phyloP scores from a whole-genome alignment of 2,113 vertebrate genomes.

The Eonycteris spelaea region DNA sequence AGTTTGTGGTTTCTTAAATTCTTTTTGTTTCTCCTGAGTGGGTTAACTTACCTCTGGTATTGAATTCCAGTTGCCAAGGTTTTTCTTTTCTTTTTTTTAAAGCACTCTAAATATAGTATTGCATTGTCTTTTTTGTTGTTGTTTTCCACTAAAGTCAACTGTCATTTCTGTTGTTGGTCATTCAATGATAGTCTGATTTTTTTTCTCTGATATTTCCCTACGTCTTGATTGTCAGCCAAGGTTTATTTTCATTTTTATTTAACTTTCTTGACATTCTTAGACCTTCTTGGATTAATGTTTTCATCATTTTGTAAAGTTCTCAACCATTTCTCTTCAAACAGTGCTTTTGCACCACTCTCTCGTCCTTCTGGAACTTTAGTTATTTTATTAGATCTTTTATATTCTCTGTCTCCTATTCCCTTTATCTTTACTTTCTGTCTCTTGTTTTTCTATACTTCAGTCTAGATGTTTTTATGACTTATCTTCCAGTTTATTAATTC shows the following conservation, averaged over 20 bases:
- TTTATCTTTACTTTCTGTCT: not conserved
- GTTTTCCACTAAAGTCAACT: conserved; percentile 16
- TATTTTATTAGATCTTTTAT: not conserved
- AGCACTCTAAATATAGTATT: not conserved
- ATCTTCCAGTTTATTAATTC: not conserved
- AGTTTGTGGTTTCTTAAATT: conserved; percentile 33
- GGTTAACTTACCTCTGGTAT: not conserved
- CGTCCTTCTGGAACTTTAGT: not conserved
- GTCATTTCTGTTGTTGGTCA: not conserved
- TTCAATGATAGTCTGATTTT: not conserved
- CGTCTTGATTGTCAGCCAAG: not conserved
- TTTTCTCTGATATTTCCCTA: not conserved
- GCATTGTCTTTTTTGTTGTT: not conserved
- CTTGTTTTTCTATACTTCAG: not conserved
- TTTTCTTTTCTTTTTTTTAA: not conserved
- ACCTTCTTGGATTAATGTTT: not conserved
- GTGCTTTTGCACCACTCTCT: not conserved
- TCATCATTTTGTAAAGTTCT: not conserved
- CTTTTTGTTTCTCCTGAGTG: not conserved
- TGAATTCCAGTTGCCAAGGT: not conserved
- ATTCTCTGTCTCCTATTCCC: not conserved
- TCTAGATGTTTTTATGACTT: not conserved
- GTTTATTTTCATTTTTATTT: not conserved
- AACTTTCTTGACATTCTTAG: conserved; percentile 14
- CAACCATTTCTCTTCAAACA: not conserved